Base-by-base conservation (phyloP, 2,888 invertebrate genomes). In the Eilema caniola region DNA sequence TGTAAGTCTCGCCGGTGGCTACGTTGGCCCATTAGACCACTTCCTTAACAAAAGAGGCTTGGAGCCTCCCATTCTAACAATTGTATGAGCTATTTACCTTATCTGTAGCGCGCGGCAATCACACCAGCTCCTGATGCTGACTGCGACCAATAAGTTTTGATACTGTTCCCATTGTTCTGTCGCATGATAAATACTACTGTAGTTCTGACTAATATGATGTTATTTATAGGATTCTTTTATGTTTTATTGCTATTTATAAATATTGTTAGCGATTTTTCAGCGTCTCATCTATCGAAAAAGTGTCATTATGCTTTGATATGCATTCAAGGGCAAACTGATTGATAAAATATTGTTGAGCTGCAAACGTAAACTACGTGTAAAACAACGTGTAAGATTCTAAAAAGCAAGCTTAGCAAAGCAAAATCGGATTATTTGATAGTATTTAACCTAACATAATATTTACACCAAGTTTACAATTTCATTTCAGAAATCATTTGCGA, bases 81-180 rank as follows among this genome's bases (percentile, higher is more conserved):
- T 94, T 94, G 94, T 95, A 95, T 94, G 95, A 95, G 93, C 95
- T 94, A 95, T 95, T 95, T 95, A 92, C 95, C 95, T 95, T 95
- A 95, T 94, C 94, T 90, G 95, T 92, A 89, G 85, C 85, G 84
- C 84, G 86, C 86, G 85, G 89, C 92, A 93, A 95, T 95, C 94
- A 93, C 92, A 93, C 89, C 85, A 89, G 90, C 89, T 90, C 82
- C 89, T 82, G 84, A 87, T 83, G 81, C 77, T 69, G 77, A 89
- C 80, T 41, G 59, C 74, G 85, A 71, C 59, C 72, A 59, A 79
- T 68, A 64, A 65, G 81, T 85, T 81, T 90, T 89, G 89, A 88
- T 88, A 86, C 75, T 89, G 85, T 64, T 66, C 57, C 71, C 72
- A 82, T 82, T 83, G 83, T 82, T 83, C 79, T 83, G 77, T 75